These are phyloP conservation scores for Taxidea taxus DNA, from an alignment of 2,113 vertebrate species.

Conservation along the genomic window DNA sequence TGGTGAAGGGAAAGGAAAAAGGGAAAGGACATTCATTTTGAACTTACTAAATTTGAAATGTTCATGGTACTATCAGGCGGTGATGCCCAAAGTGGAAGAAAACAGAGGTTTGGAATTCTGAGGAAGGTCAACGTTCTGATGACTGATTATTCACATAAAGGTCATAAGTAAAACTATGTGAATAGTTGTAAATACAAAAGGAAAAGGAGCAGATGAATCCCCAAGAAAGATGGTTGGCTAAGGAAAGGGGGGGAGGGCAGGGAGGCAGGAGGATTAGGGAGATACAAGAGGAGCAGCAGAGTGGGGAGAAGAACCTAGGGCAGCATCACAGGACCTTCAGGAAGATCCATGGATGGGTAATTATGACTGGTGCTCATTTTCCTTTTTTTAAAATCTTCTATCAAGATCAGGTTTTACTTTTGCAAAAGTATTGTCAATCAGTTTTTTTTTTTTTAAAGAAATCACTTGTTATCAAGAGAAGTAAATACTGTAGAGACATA, in stretches of 20 bases:
- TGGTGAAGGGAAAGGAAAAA: neutral
- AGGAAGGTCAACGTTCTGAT: neutral
- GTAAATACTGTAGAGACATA: neutral
- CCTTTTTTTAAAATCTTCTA: neutral
- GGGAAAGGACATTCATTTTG: neutral
- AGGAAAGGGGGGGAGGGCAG: neutral
- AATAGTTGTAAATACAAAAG: neutral
- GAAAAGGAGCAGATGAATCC: neutral
- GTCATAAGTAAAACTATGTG: neutral
- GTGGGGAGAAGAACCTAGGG: rapidly evolving
- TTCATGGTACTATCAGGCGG: neutral
- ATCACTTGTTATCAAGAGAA: neutral
- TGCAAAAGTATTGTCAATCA: neutral
- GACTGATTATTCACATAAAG: neutral
- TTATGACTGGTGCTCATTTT: neutral
- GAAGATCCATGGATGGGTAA: neutral
- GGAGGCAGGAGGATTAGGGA: neutral
- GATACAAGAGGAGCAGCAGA: neutral
- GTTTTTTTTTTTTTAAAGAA: neutral
- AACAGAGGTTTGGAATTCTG: neutral
- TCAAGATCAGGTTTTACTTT: neutral
- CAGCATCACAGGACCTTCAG: no score
- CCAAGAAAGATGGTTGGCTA: neutral
- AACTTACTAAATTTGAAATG: neutral
- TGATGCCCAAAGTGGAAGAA: neutral